These are phyloP conservation scores for Rhysida immarginata DNA, from an alignment of 1,140 invertebrate species.

Conservation along the genomic window DNA sequence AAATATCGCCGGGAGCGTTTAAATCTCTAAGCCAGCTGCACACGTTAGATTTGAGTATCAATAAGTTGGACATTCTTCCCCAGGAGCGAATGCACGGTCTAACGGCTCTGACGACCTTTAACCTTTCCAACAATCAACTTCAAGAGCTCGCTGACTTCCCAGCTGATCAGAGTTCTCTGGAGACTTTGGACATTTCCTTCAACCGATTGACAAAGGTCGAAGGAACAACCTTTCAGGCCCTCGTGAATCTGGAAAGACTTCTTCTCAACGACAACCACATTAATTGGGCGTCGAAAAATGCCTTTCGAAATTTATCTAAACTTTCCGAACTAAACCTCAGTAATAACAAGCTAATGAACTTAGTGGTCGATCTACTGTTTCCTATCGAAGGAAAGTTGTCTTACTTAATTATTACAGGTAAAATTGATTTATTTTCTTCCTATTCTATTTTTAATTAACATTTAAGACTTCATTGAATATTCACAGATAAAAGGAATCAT, in stretches of 20 bases:
- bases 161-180: slow-evolving; percentile 49
- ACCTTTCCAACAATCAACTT: slow-evolving; percentile 65
- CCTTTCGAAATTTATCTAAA: slow-evolving; percentile 62
- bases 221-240: slow-evolving; percentile 46
- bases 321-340: slow-evolving; percentile 63
- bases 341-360: slow-evolving; percentile 62
- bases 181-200: slow-evolving; percentile 58
- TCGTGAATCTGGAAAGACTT: slow-evolving; percentile 52
- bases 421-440: too few species aligned
- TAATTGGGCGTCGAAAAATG: slow-evolving; percentile 53
- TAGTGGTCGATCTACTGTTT: slow-evolving; percentile 44
- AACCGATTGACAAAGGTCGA: slow-evolving; percentile 64
- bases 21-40: slow-evolving; percentile 52
- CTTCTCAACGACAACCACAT: slow-evolving; percentile 70
- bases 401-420: slow-evolving; percentile 29
- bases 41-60: slow-evolving; percentile 64
- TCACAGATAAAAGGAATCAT: too few species aligned
- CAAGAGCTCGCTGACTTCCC: slow-evolving; percentile 71
- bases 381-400: slow-evolving; percentile 21
- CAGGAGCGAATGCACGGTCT: slow-evolving; percentile 68
- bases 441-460: too few species aligned
- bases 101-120: slow-evolving; percentile 49
- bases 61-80: slow-evolving; percentile 66
- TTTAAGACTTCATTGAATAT: too few species aligned
- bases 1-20: slow-evolving; percentile 72